A percentile compares a stretch with the other conserved stretches of the same genome.
Conservation (phyloP, 2,888 invertebrate species). For the Crioceris asparagi region DNA sequence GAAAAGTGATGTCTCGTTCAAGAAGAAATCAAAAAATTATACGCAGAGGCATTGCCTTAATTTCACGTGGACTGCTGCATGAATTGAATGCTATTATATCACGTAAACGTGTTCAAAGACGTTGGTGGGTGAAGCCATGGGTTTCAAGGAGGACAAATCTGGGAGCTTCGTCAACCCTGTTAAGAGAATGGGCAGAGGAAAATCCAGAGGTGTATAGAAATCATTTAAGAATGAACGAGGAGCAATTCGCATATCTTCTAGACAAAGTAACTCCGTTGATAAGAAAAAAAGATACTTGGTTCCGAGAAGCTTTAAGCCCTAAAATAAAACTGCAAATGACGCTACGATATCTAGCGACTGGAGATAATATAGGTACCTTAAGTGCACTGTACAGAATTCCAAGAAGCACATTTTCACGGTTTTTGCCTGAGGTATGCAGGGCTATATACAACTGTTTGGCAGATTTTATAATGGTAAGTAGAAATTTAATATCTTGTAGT, state of each 20-base stretch:
- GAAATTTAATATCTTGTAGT: background rate
- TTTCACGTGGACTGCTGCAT: background rate
- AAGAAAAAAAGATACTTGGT: constrained; percentile 2
- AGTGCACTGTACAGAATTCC: constrained; percentile 7
- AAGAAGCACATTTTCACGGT: constrained; percentile 4
- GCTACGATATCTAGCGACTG: constrained; percentile 3
- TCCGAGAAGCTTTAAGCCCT: background rate
- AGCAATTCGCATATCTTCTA: background rate
- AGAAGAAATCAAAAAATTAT: no score
- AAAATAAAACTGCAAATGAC: constrained; percentile 2
- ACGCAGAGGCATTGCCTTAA: background rate
- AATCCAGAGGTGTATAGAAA: background rate
- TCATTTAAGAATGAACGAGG: background rate
- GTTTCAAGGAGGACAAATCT: background rate
- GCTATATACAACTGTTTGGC: constrained; percentile 4
- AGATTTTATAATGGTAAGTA: constrained; percentile 3
- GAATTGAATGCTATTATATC: background rate
- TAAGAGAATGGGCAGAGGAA: background rate
- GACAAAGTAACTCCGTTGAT: constrained; percentile 2
- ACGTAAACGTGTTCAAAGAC: constrained; percentile 3
- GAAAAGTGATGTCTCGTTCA: no score
- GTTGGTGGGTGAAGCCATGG: constrained; percentile 2
- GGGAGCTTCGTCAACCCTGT: background rate
- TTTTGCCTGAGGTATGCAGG: constrained; percentile 3
- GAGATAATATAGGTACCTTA: constrained; percentile 2